These are phyloP conservation scores for Bettongia penicillata DNA, from an alignment of 2,113 vertebrate species.

Conservation along the genomic window DNA sequence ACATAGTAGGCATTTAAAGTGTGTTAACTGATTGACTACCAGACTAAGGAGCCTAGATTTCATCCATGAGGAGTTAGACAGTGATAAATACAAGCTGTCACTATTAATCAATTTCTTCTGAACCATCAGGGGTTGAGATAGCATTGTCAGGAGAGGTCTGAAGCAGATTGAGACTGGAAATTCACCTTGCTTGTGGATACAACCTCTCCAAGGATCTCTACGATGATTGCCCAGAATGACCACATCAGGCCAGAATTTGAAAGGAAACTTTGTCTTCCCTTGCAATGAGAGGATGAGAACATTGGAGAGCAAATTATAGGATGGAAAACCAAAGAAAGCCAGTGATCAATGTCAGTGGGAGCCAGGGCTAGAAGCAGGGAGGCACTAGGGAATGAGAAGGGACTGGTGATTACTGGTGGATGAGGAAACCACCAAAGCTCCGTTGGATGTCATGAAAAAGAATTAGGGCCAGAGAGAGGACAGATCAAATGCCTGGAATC, in stretches of 20 bases:
- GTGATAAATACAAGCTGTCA: background rate
- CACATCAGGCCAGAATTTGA: background rate
- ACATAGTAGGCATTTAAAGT: background rate
- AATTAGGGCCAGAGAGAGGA: constrained; percentile 19
- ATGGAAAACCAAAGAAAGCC: constrained; percentile 42
- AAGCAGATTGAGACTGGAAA: background rate
- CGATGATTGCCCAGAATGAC: background rate
- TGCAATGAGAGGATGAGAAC: background rate
- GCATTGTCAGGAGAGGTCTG: background rate
- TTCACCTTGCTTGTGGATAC: background rate
- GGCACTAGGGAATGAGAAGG: background rate
- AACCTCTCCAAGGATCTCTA: background rate
- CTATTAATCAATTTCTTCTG: background rate
- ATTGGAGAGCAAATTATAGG: constrained; percentile 55
- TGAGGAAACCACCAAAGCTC: constrained; percentile 11
- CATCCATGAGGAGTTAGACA: background rate
- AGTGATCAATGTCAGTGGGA: constrained; percentile 66
- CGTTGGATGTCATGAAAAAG: constrained; percentile 46
- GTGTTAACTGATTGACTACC: background rate
- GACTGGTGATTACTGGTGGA: constrained; percentile 20
- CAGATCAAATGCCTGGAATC: constrained; percentile 59
- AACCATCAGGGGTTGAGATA: background rate
- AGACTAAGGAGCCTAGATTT: background rate
- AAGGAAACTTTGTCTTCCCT: constrained; percentile 15
- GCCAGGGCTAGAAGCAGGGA: constrained; percentile 59